phyloP scores from a whole-genome alignment of 37 sponge, comb jelly and placozoan genomes.

The Cladorhizidae sp. region DNA sequence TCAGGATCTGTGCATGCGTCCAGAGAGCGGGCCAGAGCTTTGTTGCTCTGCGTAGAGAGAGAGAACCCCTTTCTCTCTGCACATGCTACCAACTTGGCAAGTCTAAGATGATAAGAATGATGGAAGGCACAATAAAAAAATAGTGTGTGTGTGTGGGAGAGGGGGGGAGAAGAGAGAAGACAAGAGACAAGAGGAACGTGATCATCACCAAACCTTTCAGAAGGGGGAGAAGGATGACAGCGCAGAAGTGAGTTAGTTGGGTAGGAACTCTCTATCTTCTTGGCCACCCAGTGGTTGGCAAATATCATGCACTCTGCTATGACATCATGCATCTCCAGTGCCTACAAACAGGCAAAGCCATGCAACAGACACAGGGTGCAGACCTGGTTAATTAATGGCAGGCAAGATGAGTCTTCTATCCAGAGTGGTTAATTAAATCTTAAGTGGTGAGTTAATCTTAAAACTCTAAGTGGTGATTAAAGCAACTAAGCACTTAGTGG shows the following conservation, averaged over 20 bases:
- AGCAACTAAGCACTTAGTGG: no score
- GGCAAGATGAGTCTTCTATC: background rate
- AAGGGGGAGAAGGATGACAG: constrained; percentile 25
- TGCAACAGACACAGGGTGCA: background rate
- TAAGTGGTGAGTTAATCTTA: no score
- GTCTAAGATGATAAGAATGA: background rate
- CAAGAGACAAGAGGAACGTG: background rate
- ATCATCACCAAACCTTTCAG: background rate
- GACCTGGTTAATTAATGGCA: background rate
- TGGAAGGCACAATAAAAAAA: no score
- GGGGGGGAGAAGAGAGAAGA: background rate
- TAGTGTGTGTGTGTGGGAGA: background rate
- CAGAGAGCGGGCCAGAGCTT: constrained; percentile 58
- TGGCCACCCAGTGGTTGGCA: constrained; percentile 84
- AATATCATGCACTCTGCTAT: constrained; percentile 88
- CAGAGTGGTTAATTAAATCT: no score
- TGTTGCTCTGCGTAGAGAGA: constrained; percentile 50
- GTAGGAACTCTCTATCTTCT: constrained; percentile 39
- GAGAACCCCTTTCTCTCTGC: constrained; percentile 32
- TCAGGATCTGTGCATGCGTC: constrained; percentile 36
- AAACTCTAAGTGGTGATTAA: background rate
- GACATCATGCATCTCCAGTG: constrained; percentile 70
- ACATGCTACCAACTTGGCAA: constrained; percentile 21
- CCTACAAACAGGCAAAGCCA: no score
- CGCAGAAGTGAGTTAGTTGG: constrained; percentile 70